Evolutionary conservation across 1,140 invertebrate genomes (phyloP), one percentile per base, ranked within the genome.

Genomic region (Teleopsis dalmanni): DNA sequence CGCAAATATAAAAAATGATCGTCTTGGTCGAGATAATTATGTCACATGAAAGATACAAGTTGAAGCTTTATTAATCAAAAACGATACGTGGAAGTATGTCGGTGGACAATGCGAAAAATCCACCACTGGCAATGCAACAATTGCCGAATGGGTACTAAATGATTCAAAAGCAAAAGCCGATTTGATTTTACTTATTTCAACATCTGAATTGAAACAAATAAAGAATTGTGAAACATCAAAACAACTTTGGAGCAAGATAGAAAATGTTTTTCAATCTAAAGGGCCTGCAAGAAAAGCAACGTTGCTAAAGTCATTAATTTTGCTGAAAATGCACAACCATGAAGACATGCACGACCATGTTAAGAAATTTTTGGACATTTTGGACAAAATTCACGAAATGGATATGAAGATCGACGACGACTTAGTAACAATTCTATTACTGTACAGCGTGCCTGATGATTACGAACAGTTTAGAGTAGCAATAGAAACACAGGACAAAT

Each of bases 31-130:
- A n/a, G 36, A 48, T 3, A 48, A 48, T 26, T 48, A 51, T 35
- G 57, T 57, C 23, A 59, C 57, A 6, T 60, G 57, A 57, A 50
- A 27, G 2, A 57, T 61, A 9, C 57, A 59, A 29, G 45, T 54
- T 0, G 48, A 59, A 34, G 53, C 58, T 1, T 31, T 58, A 10
- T 40, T 60, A 7, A 47, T 55, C 3, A 59, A 57, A 44, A 56
- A 52, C 27, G 56, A 56, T 14, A 54, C 37, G 9, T 40, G 37
- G 37, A 23, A 40, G 19, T 40, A 23, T 23, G 50, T 61, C 13
- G 46, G 23, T 31, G 57, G 53, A 8, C 40, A 18, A 26, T 49
- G 7, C 26, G n/a, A 25, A 2, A 53, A 47, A 34, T 47, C 52
- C 21, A 16, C 16, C 9, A 50, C 46, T 13, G 44, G 21, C 37